phyloP scores from a whole-genome alignment of 2,797 vertebrate genomes.

The Siniperca undulata region DNA sequence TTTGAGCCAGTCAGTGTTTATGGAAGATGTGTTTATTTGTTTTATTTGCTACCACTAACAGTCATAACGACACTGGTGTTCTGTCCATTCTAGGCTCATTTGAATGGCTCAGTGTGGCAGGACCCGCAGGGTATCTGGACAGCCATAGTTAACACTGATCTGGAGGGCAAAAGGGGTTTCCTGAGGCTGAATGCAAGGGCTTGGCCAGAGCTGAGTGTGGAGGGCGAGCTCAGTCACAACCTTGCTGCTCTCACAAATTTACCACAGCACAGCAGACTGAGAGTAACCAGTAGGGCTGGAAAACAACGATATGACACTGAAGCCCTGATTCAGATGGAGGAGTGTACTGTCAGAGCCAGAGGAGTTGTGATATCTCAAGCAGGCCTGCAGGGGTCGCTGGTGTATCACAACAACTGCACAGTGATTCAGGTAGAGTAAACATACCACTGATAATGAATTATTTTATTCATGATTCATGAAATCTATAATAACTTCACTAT shows the following conservation, averaged over 20 bases:
- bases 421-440: conserved; percentile 78
- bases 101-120: conserved; percentile 82
- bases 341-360: conserved; percentile 75
- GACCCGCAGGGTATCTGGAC: conserved; percentile 72
- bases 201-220: conserved; percentile 75
- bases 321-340: conserved; percentile 72
- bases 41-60: neutral
- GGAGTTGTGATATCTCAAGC: conserved; percentile 75
- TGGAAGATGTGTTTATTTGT: neutral
- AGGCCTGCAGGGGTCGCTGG: conserved; percentile 80
- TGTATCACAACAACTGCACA: conserved; percentile 85
- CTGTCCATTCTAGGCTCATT: conserved; percentile 64
- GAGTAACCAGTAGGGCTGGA: conserved; percentile 59
- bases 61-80: conserved; percentile 40
- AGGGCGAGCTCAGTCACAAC: conserved; percentile 79
- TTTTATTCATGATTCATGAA: neutral
- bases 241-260: conserved; percentile 69
- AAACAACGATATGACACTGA: conserved; percentile 57
- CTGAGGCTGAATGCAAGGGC: conserved; percentile 76
- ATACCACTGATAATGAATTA: fast-evolving
- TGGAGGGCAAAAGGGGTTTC: conserved; percentile 61
- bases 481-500: neutral
- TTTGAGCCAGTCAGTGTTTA: neutral
- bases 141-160: conserved; percentile 55
- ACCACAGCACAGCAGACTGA: conserved; percentile 76